A percentile compares a stretch with the other conserved stretches of the same genome.
Evolutionary conservation across 2,113 vertebrate genomes (phyloP).

Genomic region (Mus spicilegus): DNA sequence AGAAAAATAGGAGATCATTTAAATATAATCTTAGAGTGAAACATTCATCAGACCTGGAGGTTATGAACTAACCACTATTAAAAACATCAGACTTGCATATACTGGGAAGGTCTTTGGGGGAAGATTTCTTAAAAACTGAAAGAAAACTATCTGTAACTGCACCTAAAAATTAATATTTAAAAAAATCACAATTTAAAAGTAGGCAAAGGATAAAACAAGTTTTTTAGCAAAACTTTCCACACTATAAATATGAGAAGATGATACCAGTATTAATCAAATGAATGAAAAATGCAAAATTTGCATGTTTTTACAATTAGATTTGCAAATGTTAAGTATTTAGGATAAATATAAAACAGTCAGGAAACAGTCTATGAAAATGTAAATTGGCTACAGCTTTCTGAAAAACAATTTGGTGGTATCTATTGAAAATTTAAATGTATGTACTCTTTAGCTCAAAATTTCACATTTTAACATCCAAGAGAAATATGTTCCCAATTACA

Average conservation of each 20-base stretch:
- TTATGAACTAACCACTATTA: neutral
- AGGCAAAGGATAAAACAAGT: constrained; percentile 3
- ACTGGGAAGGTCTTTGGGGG: neutral
- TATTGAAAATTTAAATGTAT: constrained; percentile 28
- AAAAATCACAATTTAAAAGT: neutral
- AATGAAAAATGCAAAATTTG: constrained; percentile 18
- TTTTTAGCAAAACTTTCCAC: constrained; percentile 25
- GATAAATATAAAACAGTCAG: neutral
- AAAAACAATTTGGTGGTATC: neutral
- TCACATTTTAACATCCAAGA: constrained; percentile 19
- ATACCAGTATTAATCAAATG: neutral
- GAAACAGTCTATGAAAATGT: constrained; percentile 33
- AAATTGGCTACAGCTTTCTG: constrained; percentile 28
- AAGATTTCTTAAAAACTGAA: neutral
- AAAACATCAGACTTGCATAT: constrained; percentile 19
- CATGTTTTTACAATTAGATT: neutral
- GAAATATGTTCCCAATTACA: constrained; percentile 33
- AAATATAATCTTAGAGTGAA: neutral
- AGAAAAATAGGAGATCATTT: constrained; percentile 16
- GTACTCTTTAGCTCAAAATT: constrained; percentile 22
- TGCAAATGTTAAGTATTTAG: constrained; percentile 26
- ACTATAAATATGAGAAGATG: neutral
- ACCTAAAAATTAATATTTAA: neutral
- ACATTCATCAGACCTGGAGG: neutral
- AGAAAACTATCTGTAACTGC: neutral